Evolutionary conservation across 2,113 vertebrate genomes (phyloP).

Genomic region (Campylomormyrus tamandua): DNA sequence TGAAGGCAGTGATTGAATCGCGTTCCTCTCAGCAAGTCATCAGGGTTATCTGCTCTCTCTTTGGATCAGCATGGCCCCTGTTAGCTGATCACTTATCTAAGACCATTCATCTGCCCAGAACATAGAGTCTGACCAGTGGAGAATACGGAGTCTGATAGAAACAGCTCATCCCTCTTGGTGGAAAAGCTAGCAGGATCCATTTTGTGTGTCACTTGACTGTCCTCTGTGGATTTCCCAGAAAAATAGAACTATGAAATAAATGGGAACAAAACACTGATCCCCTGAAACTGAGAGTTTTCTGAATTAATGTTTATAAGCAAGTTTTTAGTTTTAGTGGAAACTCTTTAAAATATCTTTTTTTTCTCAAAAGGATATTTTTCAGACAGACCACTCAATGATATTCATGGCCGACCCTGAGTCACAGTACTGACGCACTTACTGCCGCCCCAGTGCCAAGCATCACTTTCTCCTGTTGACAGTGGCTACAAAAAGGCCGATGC

Average conservation of each 20-base stretch:
- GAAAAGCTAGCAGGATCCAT: neutral
- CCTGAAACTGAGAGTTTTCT: neutral
- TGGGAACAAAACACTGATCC: neutral
- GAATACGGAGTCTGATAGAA: neutral
- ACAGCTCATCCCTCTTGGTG: neutral
- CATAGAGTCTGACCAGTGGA: neutral
- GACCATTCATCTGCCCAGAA: neutral
- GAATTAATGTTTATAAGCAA: neutral
- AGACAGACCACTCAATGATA: neutral
- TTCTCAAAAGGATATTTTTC: neutral
- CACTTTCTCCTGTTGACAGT: conserved; percentile 27
- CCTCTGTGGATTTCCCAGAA: neutral
- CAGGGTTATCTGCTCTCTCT: neutral
- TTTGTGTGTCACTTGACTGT: neutral
- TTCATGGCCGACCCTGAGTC: neutral
- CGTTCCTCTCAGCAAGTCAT: neutral
- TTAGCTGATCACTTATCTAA: neutral
- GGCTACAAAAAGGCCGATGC: conserved; percentile 34
- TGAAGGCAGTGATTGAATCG: neutral
- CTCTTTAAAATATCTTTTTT: neutral
- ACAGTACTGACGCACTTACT: neutral
- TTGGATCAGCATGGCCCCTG: neutral
- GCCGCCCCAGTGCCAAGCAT: conserved; percentile 14
- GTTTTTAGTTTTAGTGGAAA: neutral
- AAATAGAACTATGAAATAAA: neutral